Evolutionary conservation across 2,888 invertebrate species (phyloP).

Genomic region (Neuroscelio doddi): DNA sequence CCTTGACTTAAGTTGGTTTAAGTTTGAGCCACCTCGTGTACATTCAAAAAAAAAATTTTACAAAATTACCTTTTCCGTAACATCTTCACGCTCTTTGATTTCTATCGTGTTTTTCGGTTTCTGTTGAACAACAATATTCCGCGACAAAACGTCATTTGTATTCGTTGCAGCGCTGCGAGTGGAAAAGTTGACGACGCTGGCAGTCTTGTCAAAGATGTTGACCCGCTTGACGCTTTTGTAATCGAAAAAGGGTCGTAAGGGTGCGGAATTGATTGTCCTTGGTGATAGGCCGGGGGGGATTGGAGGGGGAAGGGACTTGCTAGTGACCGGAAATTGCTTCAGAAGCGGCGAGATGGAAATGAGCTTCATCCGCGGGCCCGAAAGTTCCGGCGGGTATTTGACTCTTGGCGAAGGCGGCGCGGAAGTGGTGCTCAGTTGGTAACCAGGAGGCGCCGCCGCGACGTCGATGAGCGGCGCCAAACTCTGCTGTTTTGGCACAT

Average conservation of each 20-base stretch:
- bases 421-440: constrained; percentile 77
- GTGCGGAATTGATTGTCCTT: constrained; percentile 51
- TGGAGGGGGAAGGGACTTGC: constrained; percentile 73
- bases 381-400: constrained; percentile 79
- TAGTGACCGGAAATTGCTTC: constrained; percentile 76
- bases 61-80: too few species aligned
- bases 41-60: neutral
- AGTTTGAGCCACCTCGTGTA: too few species aligned
- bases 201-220: constrained; percentile 22
- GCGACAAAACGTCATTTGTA: constrained; percentile 15
- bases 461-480: constrained; percentile 65
- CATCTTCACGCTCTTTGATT: too few species aligned
- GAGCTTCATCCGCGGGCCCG: constrained; percentile 77
- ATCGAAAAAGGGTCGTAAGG: constrained; percentile 52
- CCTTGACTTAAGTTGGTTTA: too few species aligned
- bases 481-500: constrained; percentile 86
- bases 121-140: constrained; percentile 18
- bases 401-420: constrained; percentile 85
- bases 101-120: constrained; percentile 3
- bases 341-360: constrained; percentile 74
- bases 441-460: constrained; percentile 68
- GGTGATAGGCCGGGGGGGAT: constrained; percentile 66
- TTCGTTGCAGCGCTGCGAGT: neutral
- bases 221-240: constrained; percentile 38
- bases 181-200: constrained; percentile 24